A percentile compares a stretch with the other conserved stretches of the same genome.
Evolutionary conservation across 2,113 vertebrate species (phyloP).

Genomic region (Hydrolagus affinis): DNA sequence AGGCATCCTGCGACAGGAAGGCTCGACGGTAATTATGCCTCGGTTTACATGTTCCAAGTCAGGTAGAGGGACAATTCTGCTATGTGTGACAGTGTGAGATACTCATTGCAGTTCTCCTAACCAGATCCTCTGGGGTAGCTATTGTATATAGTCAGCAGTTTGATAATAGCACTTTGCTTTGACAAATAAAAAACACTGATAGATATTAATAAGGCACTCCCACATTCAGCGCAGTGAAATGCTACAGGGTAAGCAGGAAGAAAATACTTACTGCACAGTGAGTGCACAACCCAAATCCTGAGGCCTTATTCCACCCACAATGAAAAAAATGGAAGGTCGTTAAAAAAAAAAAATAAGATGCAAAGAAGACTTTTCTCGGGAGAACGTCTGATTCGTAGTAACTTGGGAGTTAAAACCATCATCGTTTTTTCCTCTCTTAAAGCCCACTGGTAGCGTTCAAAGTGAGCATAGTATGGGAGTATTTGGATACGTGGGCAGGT

Average conservation of each 20-base stretch:
- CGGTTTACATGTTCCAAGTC: conserved; percentile 19
- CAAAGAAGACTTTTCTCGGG: not conserved
- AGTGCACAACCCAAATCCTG: too few relatives aligned
- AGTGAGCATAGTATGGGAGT: not conserved
- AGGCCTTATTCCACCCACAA: not conserved
- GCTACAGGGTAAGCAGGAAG: not conserved
- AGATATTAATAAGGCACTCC: conserved; percentile 25
- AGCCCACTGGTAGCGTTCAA: conserved; percentile 14
- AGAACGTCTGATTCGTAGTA: not conserved
- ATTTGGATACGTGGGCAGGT: too few relatives aligned
- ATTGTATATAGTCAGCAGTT: not conserved
- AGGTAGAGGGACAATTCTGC: conserved; percentile 11
- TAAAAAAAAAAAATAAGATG: not conserved
- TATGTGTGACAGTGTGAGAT: conserved; percentile 11
- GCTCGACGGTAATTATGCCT: not conserved
- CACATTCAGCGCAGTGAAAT: not conserved
- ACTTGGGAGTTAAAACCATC: too few relatives aligned
- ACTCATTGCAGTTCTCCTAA: not conserved
- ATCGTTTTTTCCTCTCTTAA: too few relatives aligned
- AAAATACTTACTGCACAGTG: not conserved
- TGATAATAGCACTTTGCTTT: not conserved
- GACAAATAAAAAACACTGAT: not conserved
- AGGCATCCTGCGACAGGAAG: not conserved
- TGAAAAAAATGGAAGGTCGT: not conserved
- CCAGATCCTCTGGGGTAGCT: not conserved